phyloP scores from a whole-genome alignment of 2,113 vertebrate species.

The Stigmatopora argus region DNA sequence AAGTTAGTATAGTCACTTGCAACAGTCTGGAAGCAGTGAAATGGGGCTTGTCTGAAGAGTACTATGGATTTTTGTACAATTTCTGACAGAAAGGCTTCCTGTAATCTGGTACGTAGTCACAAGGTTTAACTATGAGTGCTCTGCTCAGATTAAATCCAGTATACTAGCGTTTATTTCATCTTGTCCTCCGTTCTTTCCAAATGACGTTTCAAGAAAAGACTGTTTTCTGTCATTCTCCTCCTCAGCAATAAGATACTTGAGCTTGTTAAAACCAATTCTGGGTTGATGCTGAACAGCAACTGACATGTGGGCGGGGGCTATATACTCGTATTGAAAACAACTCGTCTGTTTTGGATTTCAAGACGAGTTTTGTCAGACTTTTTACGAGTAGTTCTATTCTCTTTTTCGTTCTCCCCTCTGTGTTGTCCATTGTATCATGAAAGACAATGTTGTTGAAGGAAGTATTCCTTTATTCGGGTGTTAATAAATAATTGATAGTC shows the following conservation, averaged over 20 bases:
- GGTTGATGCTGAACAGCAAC: slow-evolving; percentile 43
- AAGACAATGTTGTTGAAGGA: slow-evolving; percentile 44
- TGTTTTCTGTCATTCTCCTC: slow-evolving; percentile 42
- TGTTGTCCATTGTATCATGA: slow-evolving; percentile 20
- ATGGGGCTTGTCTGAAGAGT: not conserved
- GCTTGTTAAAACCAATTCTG: slow-evolving; percentile 16
- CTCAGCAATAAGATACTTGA: slow-evolving; percentile 27
- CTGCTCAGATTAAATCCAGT: not conserved
- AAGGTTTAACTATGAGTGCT: not conserved
- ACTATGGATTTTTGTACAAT: not conserved
- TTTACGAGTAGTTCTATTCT: not conserved
- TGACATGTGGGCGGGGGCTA: slow-evolving; percentile 11
- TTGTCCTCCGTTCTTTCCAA: slow-evolving; percentile 10
- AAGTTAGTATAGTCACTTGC: not conserved
- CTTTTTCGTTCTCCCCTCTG: slow-evolving; percentile 7
- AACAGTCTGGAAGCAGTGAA: not conserved
- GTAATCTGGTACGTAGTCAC: not conserved
- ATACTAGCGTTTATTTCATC: slow-evolving; percentile 2
- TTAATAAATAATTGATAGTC: slow-evolving; percentile 68
- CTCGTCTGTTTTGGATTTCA: slow-evolving; percentile 39
- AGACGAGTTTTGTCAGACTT: slow-evolving; percentile 7
- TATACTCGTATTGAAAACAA: slow-evolving; percentile 16
- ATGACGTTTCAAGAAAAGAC: slow-evolving; percentile 26
- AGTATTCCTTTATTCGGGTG: slow-evolving; percentile 54
- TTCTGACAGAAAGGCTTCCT: not conserved